Evolutionary conservation across 1,140 invertebrate species (phyloP).

Genomic region (Pogonognathellus flavescens): DNA sequence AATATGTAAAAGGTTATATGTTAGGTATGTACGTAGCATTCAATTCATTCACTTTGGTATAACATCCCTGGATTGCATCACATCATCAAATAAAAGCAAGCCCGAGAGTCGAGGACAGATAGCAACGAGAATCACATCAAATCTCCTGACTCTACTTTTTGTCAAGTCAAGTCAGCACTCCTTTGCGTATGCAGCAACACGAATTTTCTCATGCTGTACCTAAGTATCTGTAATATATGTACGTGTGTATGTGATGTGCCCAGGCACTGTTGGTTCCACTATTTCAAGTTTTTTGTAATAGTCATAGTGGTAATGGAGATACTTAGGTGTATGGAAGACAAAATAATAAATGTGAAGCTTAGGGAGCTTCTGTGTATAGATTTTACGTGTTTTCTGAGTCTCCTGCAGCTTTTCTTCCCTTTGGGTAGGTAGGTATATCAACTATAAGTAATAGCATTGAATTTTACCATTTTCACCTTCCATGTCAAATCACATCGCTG

Average conservation of each 20-base stretch:
- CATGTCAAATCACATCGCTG: constrained; percentile 31
- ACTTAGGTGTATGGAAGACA: background rate
- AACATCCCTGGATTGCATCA: constrained; percentile 33
- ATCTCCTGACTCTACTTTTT: constrained; percentile 44
- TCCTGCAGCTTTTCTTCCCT: background rate
- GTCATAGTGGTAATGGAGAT: background rate
- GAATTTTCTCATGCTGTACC: background rate
- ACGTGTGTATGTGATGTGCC: background rate
- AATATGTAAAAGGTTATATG: background rate
- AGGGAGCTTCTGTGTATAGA: no score
- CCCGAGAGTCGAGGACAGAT: background rate
- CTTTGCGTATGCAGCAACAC: background rate
- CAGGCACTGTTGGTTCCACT: background rate
- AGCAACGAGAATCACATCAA: constrained; percentile 7
- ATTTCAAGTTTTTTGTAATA: background rate
- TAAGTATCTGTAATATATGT: background rate
- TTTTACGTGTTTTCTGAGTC: no score
- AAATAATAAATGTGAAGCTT: no score
- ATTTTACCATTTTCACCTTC: background rate
- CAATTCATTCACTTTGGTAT: constrained; percentile 24
- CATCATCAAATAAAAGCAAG: constrained; percentile 28
- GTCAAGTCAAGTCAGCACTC: background rate
- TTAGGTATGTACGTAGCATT: background rate
- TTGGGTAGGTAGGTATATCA: no score
- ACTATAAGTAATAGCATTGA: background rate